Evolutionary conservation across 1,140 invertebrate genomes (phyloP).

Genomic region (Zaprionus inermis): DNA sequence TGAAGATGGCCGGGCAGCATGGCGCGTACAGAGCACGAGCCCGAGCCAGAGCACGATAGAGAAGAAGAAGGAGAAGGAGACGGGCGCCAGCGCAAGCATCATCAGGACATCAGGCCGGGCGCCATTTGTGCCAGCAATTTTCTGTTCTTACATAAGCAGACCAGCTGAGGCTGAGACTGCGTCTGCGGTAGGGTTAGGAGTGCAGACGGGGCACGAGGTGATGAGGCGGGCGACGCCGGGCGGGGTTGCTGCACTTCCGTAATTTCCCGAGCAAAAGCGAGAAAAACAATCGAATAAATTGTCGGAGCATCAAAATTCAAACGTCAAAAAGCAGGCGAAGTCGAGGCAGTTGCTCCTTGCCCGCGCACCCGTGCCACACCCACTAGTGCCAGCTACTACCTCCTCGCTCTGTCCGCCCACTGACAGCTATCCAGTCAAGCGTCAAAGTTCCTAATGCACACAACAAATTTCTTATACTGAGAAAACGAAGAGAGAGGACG

Average conservation of each 20-base stretch:
- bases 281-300: slow-evolving; percentile 83
- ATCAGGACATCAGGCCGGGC: slow-evolving; percentile 28
- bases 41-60: no score
- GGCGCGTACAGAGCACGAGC: slow-evolving; percentile 47
- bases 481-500: not conserved
- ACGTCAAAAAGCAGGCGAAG: slow-evolving; percentile 68
- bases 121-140: slow-evolving; percentile 78
- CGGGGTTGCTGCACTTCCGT: slow-evolving; percentile 74
- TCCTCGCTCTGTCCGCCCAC: slow-evolving; percentile 43
- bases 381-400: slow-evolving; percentile 5
- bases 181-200: not conserved
- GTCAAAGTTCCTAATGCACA: slow-evolving; percentile 83
- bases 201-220: not conserved
- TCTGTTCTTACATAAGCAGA: slow-evolving; percentile 72
- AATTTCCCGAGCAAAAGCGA: slow-evolving; percentile 75
- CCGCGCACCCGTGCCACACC: not conserved
- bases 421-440: slow-evolving; percentile 80
- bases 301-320: slow-evolving; percentile 82
- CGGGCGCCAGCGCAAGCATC: slow-evolving; percentile 26
- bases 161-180: slow-evolving; percentile 42
- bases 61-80: not conserved
- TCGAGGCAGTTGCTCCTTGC: slow-evolving; percentile 10
- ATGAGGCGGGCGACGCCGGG: not conserved
- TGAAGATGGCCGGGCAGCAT: slow-evolving; percentile 77
- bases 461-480: slow-evolving; percentile 83